Percentiles rank a stretch among this genome's conserved stretches.
Conservation (phyloP, 2,113 vertebrate species). For the Columba janthina region DNA sequence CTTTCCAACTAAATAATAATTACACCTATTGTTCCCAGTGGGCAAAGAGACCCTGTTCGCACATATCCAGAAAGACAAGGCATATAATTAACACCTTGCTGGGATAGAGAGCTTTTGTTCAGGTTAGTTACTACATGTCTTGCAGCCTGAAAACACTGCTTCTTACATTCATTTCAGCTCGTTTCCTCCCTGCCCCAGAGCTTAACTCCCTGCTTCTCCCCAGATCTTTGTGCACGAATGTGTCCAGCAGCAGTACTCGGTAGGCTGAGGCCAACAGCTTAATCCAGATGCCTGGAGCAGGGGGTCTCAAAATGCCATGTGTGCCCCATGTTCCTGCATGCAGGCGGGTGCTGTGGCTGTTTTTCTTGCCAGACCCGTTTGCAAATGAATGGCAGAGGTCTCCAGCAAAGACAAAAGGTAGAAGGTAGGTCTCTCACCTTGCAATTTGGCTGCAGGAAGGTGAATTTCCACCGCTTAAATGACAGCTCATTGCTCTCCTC, state of each 20-base stretch:
- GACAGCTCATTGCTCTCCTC: neutral
- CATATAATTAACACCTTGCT: slow-evolving; percentile 43
- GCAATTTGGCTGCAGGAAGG: neutral
- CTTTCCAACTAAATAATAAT: slow-evolving; percentile 44
- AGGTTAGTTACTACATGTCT: slow-evolving; percentile 28
- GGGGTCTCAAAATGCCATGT: fast-evolving
- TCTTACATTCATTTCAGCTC: slow-evolving; percentile 43
- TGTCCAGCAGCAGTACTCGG: neutral
- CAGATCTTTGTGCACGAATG: neutral
- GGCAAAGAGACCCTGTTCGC: slow-evolving; percentile 25
- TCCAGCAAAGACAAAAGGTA: neutral
- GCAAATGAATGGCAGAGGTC: neutral
- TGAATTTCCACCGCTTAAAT: neutral
- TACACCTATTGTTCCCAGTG: slow-evolving; percentile 54
- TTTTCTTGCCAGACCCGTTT: neutral
- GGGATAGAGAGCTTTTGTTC: slow-evolving; percentile 56
- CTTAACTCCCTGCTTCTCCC: slow-evolving; percentile 19
- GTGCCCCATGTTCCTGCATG: fast-evolving
- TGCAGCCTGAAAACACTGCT: slow-evolving; percentile 13
- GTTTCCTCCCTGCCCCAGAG: slow-evolving; percentile 22
- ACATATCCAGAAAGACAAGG: slow-evolving; percentile 20
- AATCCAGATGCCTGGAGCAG: neutral
- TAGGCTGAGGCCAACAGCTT: neutral
- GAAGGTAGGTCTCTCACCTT: neutral
- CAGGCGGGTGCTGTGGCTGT: neutral